Evolutionary conservation across 2,113 vertebrate genomes (phyloP), one percentile per base, ranked within the genome.

Genomic region (Poeciliopsis occidentalis): DNA sequence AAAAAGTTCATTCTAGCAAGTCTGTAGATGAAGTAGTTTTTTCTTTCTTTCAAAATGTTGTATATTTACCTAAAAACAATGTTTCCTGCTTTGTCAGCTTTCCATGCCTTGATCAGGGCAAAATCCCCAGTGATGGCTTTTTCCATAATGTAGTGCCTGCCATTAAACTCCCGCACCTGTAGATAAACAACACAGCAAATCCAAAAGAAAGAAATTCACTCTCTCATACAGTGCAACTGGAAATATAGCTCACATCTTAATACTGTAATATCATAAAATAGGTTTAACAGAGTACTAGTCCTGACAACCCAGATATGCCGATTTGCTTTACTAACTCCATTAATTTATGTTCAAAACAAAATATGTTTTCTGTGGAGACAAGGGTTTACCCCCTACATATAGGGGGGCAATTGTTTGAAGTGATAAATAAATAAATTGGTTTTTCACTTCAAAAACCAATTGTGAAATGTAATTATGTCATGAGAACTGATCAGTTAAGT

Each of bases 41-140:
- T 12, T 7, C 44, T 26, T 41, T 71, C 24, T 34, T 22, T 37
- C 17, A 2, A 22, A 7, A 24, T 37, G 27, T 27, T 4, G 22
- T 51, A 13, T 22, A 22, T 2, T 75, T 93, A 99, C 98, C 98
- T 98, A 95, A 99, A 99, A 83, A 98, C 92, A 8, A 99, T 83
- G 32, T 99, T 99, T 83, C 98, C 98, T 12, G 96, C 96, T 78
- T 87, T 95, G 90, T 99, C 98, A 5, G 97, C 97, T 80, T 98
- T 99, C 98, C 98, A 99, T 4, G 98, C 98, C 81, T 99, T 99
- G 71, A 99, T 88, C 79, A 99, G 90, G 2, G 98, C 98, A 88
- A 96, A 99, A 91, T 99, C 98, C 64, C 97, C 97, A 0, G 95
- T 97, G 85, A 99, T 99, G 0, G 98, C 95, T 81, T 95, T 94